These are phyloP conservation scores for Caretta caretta DNA, from an alignment of 2,113 vertebrate genomes.

Conservation along the genomic window DNA sequence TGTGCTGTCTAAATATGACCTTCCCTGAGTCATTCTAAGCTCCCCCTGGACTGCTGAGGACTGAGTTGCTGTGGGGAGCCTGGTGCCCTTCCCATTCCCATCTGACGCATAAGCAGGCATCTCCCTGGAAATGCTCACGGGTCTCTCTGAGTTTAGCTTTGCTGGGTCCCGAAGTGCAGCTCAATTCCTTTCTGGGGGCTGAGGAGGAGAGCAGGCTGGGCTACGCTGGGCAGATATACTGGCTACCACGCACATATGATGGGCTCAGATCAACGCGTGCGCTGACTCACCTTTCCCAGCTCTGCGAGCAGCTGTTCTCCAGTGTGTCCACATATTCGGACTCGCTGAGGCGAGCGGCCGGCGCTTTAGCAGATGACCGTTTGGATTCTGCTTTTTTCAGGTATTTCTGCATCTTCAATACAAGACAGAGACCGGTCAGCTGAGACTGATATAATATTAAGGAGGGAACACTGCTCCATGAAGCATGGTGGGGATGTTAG, in stretches of 20 bases:
- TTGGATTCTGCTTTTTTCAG: conserved; percentile 57
- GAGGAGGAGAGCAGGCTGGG: not conserved
- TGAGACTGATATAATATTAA: not conserved
- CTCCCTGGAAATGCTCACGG: not conserved
- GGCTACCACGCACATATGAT: not conserved
- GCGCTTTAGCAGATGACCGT: not conserved
- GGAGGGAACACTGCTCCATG: not conserved
- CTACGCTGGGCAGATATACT: not conserved
- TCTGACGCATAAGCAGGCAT: not conserved
- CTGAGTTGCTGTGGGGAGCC: not conserved
- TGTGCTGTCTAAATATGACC: not conserved
- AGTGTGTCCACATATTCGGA: conserved; percentile 57
- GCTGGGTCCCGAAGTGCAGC: not conserved
- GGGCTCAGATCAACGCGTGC: not conserved
- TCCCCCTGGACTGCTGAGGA: not conserved
- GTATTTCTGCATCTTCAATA: conserved; percentile 67
- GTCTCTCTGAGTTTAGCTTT: not conserved
- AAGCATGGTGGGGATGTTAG: not conserved
- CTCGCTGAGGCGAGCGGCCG: conserved; percentile 36
- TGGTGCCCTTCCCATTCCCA: not conserved
- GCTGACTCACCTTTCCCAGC: conserved; percentile 70
- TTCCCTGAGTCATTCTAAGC: not conserved
- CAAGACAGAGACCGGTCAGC: not conserved
- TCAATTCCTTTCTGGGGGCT: not conserved
- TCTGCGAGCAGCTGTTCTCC: conserved; percentile 68